Evolutionary conservation across 2,888 invertebrate species (phyloP).

Genomic region (Slavum lentiscoides): DNA sequence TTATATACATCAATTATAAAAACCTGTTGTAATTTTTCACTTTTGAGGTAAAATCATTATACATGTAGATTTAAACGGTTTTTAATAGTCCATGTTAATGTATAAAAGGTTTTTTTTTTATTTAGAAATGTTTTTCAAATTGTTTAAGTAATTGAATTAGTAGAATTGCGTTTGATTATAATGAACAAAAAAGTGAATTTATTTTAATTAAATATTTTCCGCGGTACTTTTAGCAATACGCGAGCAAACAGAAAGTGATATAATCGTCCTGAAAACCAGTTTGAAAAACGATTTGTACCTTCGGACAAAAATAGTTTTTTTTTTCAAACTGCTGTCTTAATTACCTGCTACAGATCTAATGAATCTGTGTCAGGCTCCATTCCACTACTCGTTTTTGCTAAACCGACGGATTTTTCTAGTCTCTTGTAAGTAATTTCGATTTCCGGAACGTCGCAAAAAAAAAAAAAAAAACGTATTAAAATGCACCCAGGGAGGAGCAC

Average conservation of each 20-base stretch:
- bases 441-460: neutral
- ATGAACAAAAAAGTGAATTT: no score
- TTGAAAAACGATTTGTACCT: slow-evolving; percentile 14
- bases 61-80: no score
- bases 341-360: neutral
- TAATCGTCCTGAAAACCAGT: neutral
- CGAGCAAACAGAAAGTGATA: slow-evolving; percentile 12
- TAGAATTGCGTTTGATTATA: no score
- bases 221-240: neutral
- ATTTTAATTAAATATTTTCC: neutral
- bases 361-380: neutral
- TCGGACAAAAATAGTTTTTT: neutral
- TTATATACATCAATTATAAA: neutral
- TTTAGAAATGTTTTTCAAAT: no score
- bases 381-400: neutral
- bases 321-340: neutral
- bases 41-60: neutral
- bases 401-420: neutral
- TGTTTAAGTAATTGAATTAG: no score
- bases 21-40: slow-evolving; percentile 1
- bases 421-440: neutral
- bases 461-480: neutral
- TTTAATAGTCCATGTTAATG: no score
- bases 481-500: no score
- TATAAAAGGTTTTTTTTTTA: no score